A percentile compares a stretch with the other conserved stretches of the same genome.
Conservation (phyloP, 2,888 invertebrate genomes). For the Hipparchia sbordonii region DNA sequence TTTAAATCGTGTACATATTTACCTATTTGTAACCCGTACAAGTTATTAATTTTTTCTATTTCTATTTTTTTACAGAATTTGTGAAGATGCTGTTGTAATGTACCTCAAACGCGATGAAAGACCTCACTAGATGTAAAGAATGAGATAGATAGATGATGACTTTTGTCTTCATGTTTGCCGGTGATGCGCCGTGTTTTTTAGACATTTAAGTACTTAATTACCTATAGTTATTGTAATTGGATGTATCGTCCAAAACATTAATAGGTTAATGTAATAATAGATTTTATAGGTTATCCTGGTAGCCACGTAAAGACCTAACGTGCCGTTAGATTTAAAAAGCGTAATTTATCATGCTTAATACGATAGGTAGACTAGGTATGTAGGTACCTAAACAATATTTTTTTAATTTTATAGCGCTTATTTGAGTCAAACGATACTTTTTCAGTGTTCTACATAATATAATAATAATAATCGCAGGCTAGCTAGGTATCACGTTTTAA, state of each 20-base stretch:
- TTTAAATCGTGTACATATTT: too few relatives aligned
- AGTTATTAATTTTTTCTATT: constrained; percentile 7
- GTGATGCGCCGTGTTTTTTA: constrained; percentile 30
- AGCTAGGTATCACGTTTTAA: too few relatives aligned
- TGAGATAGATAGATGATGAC: constrained; percentile 42
- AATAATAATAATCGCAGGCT: too few relatives aligned
- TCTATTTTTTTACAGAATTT: constrained; percentile 72
- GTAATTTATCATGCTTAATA: constrained; percentile 24
- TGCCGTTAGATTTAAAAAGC: constrained; percentile 29
- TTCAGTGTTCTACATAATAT: too few relatives aligned
- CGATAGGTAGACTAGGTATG: constrained; percentile 5
- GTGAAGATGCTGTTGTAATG: constrained; percentile 82
- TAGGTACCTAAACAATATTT: constrained; percentile 1
- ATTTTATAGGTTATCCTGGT: constrained; percentile 31
- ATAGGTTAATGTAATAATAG: constrained; percentile 38
- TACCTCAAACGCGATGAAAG: constrained; percentile 53
- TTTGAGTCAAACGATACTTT: too few relatives aligned
- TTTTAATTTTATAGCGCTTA: not conserved
- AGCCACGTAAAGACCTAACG: constrained; percentile 5
- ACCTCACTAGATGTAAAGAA: constrained; percentile 67
- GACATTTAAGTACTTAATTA: constrained; percentile 11
- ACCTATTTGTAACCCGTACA: not conserved
- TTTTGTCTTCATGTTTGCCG: constrained; percentile 29
- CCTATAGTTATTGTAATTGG: constrained; percentile 29
- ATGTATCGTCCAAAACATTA: constrained; percentile 33